Percentiles rank a stretch among this genome's conserved stretches.
Evolutionary conservation across 1,140 invertebrate genomes (phyloP).

Genomic region (Heliconius melpomene): DNA sequence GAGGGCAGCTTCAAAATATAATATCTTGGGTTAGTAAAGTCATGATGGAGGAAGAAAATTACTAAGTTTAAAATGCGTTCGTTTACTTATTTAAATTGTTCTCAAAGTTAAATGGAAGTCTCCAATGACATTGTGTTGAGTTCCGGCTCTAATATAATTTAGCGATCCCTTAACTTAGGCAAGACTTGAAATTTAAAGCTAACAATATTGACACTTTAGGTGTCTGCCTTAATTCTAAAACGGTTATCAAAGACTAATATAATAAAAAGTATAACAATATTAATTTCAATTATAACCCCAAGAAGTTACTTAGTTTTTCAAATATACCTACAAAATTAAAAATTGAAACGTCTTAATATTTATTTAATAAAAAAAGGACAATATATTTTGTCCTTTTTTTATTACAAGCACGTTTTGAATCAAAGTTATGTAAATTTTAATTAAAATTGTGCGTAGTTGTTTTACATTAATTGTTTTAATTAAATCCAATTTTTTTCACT

Average conservation of each 20-base stretch:
- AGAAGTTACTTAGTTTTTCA: too few species aligned
- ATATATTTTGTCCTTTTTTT: background rate
- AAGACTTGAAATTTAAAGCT: too few species aligned
- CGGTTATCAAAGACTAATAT: too few species aligned
- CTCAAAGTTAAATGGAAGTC: background rate
- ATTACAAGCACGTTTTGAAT: conserved; percentile 2
- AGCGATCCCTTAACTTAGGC: background rate
- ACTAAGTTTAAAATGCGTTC: background rate
- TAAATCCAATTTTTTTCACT: background rate
- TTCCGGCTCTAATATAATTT: background rate
- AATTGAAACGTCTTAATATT: too few species aligned
- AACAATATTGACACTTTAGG: background rate
- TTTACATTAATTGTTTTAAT: background rate
- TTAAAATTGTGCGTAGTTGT: background rate
- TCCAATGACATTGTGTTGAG: background rate
- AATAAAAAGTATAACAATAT: too few species aligned
- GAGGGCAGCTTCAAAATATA: too few species aligned
- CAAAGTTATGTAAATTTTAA: background rate
- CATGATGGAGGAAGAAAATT: background rate
- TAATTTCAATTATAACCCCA: too few species aligned
- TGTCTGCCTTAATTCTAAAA: too few species aligned
- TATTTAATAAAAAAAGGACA: too few species aligned
- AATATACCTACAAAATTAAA: too few species aligned
- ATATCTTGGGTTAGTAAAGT: background rate
- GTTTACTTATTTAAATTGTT: background rate